A percentile compares a stretch with the other conserved stretches of the same genome.
These are phyloP conservation scores for Catotricha subobsoleta DNA, from an alignment of 2,888 invertebrate species.

Conservation along the genomic window DNA sequence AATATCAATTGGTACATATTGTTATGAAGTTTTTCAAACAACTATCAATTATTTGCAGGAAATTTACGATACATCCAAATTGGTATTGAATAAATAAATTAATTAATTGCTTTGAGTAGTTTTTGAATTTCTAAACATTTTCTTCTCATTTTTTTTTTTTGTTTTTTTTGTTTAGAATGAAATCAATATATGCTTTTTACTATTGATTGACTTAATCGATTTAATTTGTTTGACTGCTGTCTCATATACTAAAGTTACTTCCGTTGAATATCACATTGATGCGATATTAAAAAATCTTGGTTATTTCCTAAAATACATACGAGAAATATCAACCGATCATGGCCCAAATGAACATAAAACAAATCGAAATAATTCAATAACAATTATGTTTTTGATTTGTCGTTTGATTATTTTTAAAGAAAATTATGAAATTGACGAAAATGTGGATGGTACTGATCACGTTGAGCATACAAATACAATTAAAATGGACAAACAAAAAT, in stretches of 20 bases:
- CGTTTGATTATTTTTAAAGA: background rate
- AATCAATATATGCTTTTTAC: background rate
- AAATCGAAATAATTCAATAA: background rate
- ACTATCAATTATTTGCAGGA: background rate
- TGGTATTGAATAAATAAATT: too few species aligned
- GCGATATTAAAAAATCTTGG: background rate
- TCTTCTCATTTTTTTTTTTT: background rate
- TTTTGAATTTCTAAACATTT: background rate
- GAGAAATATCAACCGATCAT: background rate
- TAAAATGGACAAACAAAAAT: too few species aligned
- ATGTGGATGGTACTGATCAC: background rate
- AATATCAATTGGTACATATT: constrained; percentile 1
- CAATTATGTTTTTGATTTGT: background rate
- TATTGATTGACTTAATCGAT: constrained; percentile 1
- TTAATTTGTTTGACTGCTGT: background rate
- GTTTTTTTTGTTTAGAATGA: background rate
- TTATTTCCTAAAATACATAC: background rate
- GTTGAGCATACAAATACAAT: too few species aligned
- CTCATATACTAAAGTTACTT: background rate
- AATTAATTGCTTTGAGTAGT: too few species aligned
- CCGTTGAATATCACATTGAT: background rate
- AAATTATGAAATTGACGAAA: background rate
- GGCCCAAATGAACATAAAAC: background rate
- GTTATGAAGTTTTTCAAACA: background rate
- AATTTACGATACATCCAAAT: background rate